Base-by-base conservation (phyloP, 2,797 vertebrate genomes). In the Peromyscus melanophrys region DNA sequence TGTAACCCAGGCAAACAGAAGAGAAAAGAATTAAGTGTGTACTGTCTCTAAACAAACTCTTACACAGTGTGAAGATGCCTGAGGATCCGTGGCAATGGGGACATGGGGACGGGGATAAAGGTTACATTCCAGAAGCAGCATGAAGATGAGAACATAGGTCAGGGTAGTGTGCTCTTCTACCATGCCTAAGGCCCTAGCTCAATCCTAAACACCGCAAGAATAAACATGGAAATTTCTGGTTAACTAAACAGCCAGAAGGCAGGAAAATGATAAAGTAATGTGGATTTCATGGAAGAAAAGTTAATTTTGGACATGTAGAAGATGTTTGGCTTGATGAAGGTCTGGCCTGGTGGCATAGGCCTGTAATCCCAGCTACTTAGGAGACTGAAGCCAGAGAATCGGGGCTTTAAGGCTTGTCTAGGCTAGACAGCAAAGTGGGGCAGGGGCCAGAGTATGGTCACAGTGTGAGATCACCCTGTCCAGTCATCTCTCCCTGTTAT, bases 11-110 rank as follows among this genome's bases (percentile, higher is more conserved):
- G 63, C 43, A 92, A 83, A 71, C 6, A 59, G 63, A 46, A 87
- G 43, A 55, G 16, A 37, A 81, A 34, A 59, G 27, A n/a, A 71
- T 57, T 91, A 87, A 10, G 4, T 75, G 40, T 43, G 1, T 29
- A 61, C n/a, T 65, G 4, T 93, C 78, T 89, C 82, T 89, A 78
- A 92, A 83, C 27, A 93, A 78, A 69, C 49, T 90, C 73, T 57
- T 57, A 46, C 27, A 13, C 29, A 19, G 4, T 63, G 84, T 82
- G 81, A 92, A 77, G 65, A 14, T 34, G 63, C 85, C 40, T 93
- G 82, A n/a, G 80, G 34, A n/a, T 40, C 27, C 46, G 12, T 61
- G 40, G 85, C 49, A 77, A n/a, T 40, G 40, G 31, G 23, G 59
- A 16, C 65, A 31, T 46, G 40, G 31, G 23, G 23, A 12, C 71